Percentiles rank a stretch among this genome's conserved stretches.
Evolutionary conservation across 2,113 vertebrate species (phyloP).

Genomic region (Mohoua ochrocephala): DNA sequence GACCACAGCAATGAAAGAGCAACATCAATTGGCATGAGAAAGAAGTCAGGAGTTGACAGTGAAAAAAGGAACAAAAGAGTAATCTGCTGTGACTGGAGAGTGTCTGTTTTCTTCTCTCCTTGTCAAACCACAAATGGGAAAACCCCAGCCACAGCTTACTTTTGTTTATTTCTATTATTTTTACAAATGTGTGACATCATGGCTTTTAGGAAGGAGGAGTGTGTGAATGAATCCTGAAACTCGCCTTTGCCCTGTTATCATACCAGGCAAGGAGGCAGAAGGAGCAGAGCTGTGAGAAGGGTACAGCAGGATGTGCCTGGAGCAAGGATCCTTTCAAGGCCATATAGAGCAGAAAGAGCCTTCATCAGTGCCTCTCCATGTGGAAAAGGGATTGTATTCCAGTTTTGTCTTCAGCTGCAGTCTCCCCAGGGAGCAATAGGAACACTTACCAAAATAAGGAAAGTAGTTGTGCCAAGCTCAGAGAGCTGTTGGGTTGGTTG

Average conservation of each 20-base stretch:
- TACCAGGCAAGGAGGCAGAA: background rate
- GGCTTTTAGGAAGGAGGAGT: background rate
- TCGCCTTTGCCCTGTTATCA: rapidly evolving
- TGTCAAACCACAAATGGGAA: conserved; percentile 29
- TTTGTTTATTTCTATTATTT: background rate
- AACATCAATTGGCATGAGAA: background rate
- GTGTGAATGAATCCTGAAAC: background rate
- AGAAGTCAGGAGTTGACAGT: background rate
- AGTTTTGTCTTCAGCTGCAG: background rate
- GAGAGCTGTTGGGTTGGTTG: background rate
- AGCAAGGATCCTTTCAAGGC: background rate
- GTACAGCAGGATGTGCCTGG: rapidly evolving
- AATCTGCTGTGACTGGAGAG: background rate
- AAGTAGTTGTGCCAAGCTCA: background rate
- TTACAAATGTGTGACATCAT: background rate
- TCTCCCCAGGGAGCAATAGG: background rate
- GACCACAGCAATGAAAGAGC: background rate
- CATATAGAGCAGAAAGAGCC: background rate
- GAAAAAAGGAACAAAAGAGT: background rate
- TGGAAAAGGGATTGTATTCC: background rate
- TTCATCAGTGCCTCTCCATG: background rate
- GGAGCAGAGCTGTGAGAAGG: background rate
- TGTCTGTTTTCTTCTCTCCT: background rate
- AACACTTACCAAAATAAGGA: conserved; percentile 31
- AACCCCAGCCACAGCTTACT: conserved; percentile 1